Conservation (phyloP, 2,888 invertebrate genomes). For the Acronicta psi region DNA sequence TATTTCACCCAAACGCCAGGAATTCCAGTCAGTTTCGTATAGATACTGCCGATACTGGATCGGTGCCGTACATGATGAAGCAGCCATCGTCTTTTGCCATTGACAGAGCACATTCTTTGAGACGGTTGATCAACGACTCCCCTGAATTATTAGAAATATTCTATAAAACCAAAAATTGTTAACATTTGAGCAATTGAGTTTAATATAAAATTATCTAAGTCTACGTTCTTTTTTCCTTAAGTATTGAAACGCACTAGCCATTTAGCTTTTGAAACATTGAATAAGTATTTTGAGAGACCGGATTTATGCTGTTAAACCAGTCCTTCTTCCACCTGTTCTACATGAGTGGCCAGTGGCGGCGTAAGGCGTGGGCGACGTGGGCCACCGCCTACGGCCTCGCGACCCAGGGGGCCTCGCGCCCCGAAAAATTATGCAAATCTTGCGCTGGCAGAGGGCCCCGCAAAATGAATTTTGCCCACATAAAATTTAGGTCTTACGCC, state of each 20-base stretch:
- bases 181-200: slow-evolving; percentile 9
- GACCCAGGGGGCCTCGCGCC: no score
- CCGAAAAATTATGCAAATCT: no score
- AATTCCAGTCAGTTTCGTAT: slow-evolving; percentile 45
- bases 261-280: background rate
- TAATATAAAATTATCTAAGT: background rate
- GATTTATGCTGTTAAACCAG: no score
- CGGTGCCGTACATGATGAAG: slow-evolving; percentile 56
- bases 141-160: slow-evolving; percentile 76
- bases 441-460: no score
- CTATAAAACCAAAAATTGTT: slow-evolving; percentile 64
- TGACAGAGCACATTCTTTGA: slow-evolving; percentile 68
- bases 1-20: slow-evolving; percentile 27
- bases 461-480: no score
- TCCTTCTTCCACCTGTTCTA: no score
- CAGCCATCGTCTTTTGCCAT: slow-evolving; percentile 63
- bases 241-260: background rate
- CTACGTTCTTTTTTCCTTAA: background rate
- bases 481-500: no score
- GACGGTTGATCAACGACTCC: slow-evolving; percentile 62
- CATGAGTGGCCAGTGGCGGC: no score
- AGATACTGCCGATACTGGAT: slow-evolving; percentile 59
- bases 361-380: no score
- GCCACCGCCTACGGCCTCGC: no score
- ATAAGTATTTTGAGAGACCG: no score